A percentile compares a stretch with the other conserved stretches of the same genome.
Conservation (phyloP, 2,797 vertebrate species). For the Silurus lanzhouensis region DNA sequence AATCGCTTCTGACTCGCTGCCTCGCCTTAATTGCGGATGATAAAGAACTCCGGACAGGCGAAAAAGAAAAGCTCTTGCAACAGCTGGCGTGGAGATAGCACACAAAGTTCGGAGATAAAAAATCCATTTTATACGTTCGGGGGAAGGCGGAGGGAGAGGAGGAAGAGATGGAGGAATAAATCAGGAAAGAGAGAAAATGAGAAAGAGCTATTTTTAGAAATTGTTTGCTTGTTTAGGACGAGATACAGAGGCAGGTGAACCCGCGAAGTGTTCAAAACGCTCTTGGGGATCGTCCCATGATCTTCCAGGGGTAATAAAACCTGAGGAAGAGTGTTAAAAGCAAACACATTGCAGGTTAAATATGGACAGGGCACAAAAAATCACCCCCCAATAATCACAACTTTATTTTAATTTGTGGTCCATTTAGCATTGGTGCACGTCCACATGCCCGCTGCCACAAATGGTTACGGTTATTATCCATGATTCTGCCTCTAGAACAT, state of each 20-base stretch:
- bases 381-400: too few relatives aligned
- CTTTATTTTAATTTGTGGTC: too few relatives aligned
- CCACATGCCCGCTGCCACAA: too few relatives aligned
- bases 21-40: slow-evolving; percentile 47
- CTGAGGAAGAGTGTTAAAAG: too few relatives aligned
- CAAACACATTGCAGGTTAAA: background rate
- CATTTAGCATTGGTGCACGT: too few relatives aligned
- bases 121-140: slow-evolving; percentile 19
- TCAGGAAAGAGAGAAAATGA: background rate
- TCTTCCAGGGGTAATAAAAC: background rate
- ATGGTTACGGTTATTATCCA: too few relatives aligned
- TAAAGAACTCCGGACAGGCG: slow-evolving; percentile 41
- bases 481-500: too few relatives aligned
- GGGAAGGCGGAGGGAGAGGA: background rate
- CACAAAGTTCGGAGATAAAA: slow-evolving; percentile 33
- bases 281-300: background rate
- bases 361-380: background rate
- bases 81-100: slow-evolving; percentile 43
- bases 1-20: slow-evolving; percentile 43
- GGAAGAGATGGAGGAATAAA: slow-evolving; percentile 16
- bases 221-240: background rate
- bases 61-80: background rate
- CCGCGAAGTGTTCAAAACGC: background rate
- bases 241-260: background rate
- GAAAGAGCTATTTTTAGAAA: slow-evolving; percentile 9